Evolutionary conservation across 1,140 invertebrate species (phyloP), one percentile per base, ranked within the genome.

Genomic region (Sarcophaga bullata): DNA sequence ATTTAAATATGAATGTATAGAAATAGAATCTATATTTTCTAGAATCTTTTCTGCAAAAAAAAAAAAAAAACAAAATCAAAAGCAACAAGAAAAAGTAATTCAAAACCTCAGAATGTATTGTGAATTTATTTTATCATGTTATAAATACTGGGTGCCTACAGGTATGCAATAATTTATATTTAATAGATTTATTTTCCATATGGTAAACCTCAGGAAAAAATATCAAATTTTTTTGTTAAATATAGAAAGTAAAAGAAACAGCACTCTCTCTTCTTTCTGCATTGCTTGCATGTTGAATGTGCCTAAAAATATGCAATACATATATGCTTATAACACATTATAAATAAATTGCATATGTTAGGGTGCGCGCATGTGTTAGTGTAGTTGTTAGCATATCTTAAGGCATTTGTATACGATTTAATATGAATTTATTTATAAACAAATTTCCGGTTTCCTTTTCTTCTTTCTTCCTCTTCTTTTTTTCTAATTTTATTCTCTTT

Each of bases 371-470:
- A 4, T 37, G 25, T 37, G 25, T 37, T 37, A 37, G 25, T n/a
- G 54, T 58, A 58, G 13, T n/a, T 58, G 54, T 58, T 58, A 58
- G 54, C 54, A 58, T 58, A 58, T 58, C 54, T 58, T 58, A 58
- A 58, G 54, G 54, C 54, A 58, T n/a, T 58, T 58, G 54, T 58
- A 58, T 58, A 58, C n/a, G 54, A 58, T 58, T 58, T 58, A 58
- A 58, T 58, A 58, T 58, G 54, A 58, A 58, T 58, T 58, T 58
- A 58, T 58, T 58, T 58, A 58, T 58, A 58, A 58, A 58, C 54
- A 58, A 58, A 58, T 58, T 58, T 58, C 54, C 54, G 15, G 54
- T n/a, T 58, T 58, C n/a, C 15, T 58, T 58, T n/a, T 58, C 7
- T 58, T 58, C 7, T 0, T 54, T 58, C 15, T 10, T 58, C 15